phyloP scores from a whole-genome alignment of 2,113 vertebrate species.

The Axis porcinus region DNA sequence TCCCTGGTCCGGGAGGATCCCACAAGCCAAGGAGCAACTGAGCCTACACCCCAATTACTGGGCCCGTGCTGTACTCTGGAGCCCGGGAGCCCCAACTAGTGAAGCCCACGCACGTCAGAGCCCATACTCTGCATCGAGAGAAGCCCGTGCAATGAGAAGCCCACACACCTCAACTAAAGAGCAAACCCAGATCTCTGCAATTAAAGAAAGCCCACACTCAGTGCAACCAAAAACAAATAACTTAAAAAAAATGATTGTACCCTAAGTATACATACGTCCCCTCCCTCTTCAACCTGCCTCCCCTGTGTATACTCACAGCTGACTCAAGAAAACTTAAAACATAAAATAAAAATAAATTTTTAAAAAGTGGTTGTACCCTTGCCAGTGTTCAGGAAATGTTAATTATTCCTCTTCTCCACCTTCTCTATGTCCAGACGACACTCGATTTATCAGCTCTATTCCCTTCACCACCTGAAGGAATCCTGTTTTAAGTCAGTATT shows the following conservation, averaged over 20 bases:
- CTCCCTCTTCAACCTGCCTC: neutral
- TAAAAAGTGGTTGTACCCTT: neutral
- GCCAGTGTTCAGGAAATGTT: neutral
- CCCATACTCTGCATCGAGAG: neutral
- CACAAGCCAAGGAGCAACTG: neutral
- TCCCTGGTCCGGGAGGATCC: neutral
- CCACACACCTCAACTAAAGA: neutral
- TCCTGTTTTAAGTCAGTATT: neutral
- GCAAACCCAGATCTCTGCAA: neutral
- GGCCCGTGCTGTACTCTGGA: neutral
- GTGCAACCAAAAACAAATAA: neutral
- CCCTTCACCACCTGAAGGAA: neutral
- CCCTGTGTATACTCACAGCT: constrained; percentile 39
- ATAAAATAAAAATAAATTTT: neutral
- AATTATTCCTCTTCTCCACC: neutral
- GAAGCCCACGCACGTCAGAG: neutral
- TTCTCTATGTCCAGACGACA: neutral
- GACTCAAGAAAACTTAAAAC: neutral
- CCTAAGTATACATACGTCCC: neutral
- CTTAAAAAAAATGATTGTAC: neutral
- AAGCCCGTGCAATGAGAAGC: neutral
- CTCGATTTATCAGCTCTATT: neutral
- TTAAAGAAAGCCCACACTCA: neutral
- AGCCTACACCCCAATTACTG: neutral
- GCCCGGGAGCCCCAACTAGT: neutral